Evolutionary conservation across 2,113 vertebrate genomes (phyloP).

Genomic region (Eulemur rufifrons): DNA sequence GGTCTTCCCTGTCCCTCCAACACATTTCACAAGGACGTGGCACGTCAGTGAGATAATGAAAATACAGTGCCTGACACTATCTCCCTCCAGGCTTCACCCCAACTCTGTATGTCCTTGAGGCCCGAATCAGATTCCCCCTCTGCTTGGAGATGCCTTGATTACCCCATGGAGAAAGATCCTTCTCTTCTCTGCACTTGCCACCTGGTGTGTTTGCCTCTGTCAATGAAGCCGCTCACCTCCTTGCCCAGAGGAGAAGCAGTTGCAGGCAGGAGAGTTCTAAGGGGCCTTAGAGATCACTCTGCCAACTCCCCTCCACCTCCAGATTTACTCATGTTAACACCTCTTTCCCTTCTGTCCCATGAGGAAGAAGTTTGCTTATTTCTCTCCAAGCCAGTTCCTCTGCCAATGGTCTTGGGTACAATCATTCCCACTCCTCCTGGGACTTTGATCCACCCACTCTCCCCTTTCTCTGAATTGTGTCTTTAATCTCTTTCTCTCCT

Average conservation of each 20-base stretch:
- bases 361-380: background rate
- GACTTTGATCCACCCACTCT: background rate
- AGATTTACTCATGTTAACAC: background rate
- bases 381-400: background rate
- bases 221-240: background rate
- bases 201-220: background rate
- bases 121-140: background rate
- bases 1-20: background rate
- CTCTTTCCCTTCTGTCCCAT: background rate
- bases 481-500: constrained; percentile 28
- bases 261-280: background rate
- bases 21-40: background rate
- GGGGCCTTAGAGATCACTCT: background rate
- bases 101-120: background rate
- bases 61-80: background rate
- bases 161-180: background rate
- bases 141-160: background rate
- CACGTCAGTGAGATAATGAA: background rate
- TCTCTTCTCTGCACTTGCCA: background rate
- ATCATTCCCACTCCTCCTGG: background rate
- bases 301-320: background rate
- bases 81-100: background rate
- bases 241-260: background rate
- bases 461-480: background rate
- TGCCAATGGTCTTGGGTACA: background rate